Base-by-base conservation (phyloP, 92 coral and sea anemone genomes). In the Parazoanthus swiftii region DNA sequence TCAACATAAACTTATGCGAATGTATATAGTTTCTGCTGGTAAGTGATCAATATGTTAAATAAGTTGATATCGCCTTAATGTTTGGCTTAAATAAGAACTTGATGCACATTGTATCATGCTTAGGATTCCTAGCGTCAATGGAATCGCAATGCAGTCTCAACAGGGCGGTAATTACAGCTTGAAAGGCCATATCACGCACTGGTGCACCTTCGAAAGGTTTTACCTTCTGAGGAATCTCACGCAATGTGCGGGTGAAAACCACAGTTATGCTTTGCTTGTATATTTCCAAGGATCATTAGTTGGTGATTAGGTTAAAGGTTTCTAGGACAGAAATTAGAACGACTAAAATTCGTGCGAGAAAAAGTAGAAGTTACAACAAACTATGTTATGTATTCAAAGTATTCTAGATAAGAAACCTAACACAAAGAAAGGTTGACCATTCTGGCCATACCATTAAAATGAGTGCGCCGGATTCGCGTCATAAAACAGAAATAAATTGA, bases 361-460 rank as follows among this genome's bases (percentile, higher is more conserved):
- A 74, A 46, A 71, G n/a, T 7, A 70, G 3, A 74, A 83, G 8
- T 35, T 83, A 26, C 10, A 18, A 16, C n/a, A 25, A 84, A 84
- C 87, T 84, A 84, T 84, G 87, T 13, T 16, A 44, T 84, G 77
- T 43, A 84, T 84, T 84, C 78, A 13, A 84, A 84, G 77, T 68
- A 84, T 84, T 71, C 59, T 73, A 84, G 77, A 84, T 68, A 84
- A 84, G 67, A 83, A 83, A 71, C 21, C 9, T 21, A 70, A 26
- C 46, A 70, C 78, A 70, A 70, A 83, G 25, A 36, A 8, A 0
- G 16, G 54, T 16, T 48, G 75, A 13, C 39, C 21, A 36, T 66
- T 82, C 76, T 70, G 15, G 59, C 6, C 35, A 68, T 72, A 65
- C 33, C 23, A 21, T n/a, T 26, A 38, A 23, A 66, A 39, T 39